These are phyloP conservation scores for Periplaneta americana DNA, from an alignment of 1,140 invertebrate species.

Conservation along the genomic window DNA sequence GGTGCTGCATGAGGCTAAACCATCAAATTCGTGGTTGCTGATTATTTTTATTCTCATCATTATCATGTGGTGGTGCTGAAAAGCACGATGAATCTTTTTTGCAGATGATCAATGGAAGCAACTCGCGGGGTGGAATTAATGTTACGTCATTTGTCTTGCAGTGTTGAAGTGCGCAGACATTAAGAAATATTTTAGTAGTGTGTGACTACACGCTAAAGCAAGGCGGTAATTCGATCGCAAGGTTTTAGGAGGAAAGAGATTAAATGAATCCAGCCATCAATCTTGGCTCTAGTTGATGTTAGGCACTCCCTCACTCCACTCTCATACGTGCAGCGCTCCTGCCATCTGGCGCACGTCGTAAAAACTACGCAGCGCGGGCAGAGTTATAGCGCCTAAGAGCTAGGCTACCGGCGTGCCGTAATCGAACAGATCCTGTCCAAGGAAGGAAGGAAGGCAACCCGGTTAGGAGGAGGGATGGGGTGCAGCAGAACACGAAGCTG, in stretches of 20 bases:
- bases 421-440: neutral
- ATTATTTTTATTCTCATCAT: too few species aligned
- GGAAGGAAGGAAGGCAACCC: neutral
- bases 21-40: too few species aligned
- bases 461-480: neutral
- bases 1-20: too few species aligned
- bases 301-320: neutral
- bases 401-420: neutral
- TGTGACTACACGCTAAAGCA: neutral
- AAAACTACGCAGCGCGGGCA: neutral
- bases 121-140: neutral
- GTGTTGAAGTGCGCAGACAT: neutral
- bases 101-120: too few species aligned
- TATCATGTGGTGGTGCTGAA: too few species aligned
- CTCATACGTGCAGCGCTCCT: neutral
- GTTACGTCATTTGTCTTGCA: neutral
- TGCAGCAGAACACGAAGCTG: neutral
- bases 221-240: neutral
- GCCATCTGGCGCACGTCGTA: conserved; percentile 8
- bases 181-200: neutral
- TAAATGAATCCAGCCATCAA: conserved; percentile 11
- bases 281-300: conserved; percentile 5
- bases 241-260: conserved; percentile 2
- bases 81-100: too few species aligned
- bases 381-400: neutral